Conservation (phyloP, 2,888 invertebrate species). For the Abrostola tripartita region DNA sequence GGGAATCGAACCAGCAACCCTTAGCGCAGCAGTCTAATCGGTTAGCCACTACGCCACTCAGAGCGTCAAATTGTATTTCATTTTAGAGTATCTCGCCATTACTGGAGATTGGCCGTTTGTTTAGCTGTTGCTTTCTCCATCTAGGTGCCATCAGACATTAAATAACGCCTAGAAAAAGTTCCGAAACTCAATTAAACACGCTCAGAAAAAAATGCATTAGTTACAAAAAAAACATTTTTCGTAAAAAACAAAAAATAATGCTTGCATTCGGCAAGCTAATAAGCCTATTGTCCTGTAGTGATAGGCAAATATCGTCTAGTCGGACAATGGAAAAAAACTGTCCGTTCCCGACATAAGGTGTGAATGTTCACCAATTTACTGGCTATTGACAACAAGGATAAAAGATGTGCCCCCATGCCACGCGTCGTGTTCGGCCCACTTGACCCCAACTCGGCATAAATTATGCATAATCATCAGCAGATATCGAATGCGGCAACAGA, state of each 20-base stretch:
- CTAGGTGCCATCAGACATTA: not conserved
- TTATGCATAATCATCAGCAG: slow-evolving; percentile 84
- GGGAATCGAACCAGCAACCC: too few species aligned
- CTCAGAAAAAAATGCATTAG: not conserved
- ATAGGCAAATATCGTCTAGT: slow-evolving; percentile 65
- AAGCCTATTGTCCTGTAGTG: slow-evolving; percentile 68
- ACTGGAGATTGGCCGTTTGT: too few species aligned
- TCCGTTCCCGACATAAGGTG: slow-evolving; percentile 80
- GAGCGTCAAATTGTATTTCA: too few species aligned
- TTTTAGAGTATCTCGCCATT: too few species aligned
- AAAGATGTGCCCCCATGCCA: slow-evolving; percentile 61
- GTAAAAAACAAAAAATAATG: slow-evolving; percentile 17
- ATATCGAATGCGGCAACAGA: slow-evolving; percentile 45
- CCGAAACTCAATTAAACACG: too few species aligned
- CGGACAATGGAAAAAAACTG: slow-evolving; percentile 57
- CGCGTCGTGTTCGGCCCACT: slow-evolving; percentile 72
- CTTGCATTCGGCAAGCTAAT: slow-evolving; percentile 59
- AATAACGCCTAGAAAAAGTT: too few species aligned
- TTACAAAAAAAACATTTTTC: not conserved
- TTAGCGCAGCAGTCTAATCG: too few species aligned
- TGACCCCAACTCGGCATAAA: slow-evolving; percentile 85
- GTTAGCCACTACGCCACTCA: too few species aligned
- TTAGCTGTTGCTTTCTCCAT: too few species aligned
- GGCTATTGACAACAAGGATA: slow-evolving; percentile 69
- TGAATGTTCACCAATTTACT: slow-evolving; percentile 78